Evolutionary conservation across 2,888 invertebrate genomes (phyloP).

Genomic region (Caenorhabditis wallacei): DNA sequence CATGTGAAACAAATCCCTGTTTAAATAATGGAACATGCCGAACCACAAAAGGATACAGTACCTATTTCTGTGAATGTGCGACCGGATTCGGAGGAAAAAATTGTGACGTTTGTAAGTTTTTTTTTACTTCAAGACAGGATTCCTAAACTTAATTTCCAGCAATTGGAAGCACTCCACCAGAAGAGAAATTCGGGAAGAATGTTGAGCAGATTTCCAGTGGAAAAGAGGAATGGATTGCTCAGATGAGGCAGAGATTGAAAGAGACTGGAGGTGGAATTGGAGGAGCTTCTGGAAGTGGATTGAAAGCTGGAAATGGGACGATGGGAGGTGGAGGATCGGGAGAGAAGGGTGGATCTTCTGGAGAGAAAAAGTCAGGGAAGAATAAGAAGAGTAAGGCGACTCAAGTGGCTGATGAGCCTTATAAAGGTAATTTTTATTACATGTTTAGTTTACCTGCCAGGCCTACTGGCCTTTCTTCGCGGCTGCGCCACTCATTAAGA

Average conservation of each 20-base stretch:
- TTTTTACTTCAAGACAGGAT: neutral
- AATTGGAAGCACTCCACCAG: slow-evolving; percentile 70
- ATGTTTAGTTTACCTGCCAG: too few relatives aligned
- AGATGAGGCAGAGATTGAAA: slow-evolving; percentile 73
- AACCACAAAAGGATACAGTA: slow-evolving; percentile 76
- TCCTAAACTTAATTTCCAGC: slow-evolving; percentile 55
- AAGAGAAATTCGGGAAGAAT: slow-evolving; percentile 77
- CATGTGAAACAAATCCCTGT: slow-evolving; percentile 78
- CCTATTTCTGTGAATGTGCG: slow-evolving; percentile 81
- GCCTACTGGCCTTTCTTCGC: too few relatives aligned
- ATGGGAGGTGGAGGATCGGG: slow-evolving; percentile 29
- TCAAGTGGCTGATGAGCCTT: slow-evolving; percentile 71
- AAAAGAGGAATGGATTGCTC: slow-evolving; percentile 82
- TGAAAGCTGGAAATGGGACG: slow-evolving; percentile 42
- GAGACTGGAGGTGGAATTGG: slow-evolving; percentile 63
- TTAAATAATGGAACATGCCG: slow-evolving; percentile 82
- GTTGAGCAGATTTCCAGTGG: slow-evolving; percentile 80
- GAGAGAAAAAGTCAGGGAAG: slow-evolving; percentile 47
- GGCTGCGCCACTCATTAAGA: too few relatives aligned
- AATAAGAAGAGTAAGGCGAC: slow-evolving; percentile 60
- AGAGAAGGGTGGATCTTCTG: slow-evolving; percentile 32
- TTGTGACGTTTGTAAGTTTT: slow-evolving; percentile 77
- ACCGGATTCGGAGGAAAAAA: slow-evolving; percentile 78
- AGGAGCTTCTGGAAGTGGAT: slow-evolving; percentile 56
- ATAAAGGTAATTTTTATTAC: slow-evolving; percentile 69